A percentile compares a stretch with the other conserved stretches of the same genome.
Evolutionary conservation across 2,113 vertebrate genomes (phyloP).

Genomic region (Oncorhynchus mykiss): DNA sequence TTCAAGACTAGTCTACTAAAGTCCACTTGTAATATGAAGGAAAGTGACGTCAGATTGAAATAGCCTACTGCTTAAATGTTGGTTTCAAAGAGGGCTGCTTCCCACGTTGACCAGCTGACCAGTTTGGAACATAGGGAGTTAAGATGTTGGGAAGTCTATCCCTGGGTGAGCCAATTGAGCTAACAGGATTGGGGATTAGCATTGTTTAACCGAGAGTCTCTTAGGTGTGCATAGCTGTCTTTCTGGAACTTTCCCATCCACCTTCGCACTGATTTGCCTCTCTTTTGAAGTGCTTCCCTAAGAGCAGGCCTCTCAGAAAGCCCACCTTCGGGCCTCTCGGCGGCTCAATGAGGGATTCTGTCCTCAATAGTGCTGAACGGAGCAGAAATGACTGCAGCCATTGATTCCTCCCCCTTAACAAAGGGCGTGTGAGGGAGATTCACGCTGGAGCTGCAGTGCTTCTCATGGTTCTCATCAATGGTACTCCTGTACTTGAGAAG

Average conservation of each 20-base stretch:
- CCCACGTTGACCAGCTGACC: neutral
- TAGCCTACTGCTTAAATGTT: neutral
- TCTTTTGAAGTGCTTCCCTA: conserved; percentile 61
- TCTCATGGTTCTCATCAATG: conserved; percentile 57
- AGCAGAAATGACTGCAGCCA: conserved; percentile 50
- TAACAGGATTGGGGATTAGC: conserved; percentile 26
- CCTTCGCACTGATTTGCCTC: conserved; percentile 35
- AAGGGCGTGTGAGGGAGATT: conserved; percentile 33
- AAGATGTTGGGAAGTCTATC: conserved; percentile 22
- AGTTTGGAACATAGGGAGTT: conserved; percentile 14
- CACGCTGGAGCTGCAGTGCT: conserved; percentile 20
- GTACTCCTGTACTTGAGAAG: conserved; percentile 13
- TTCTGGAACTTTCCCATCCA: conserved; percentile 48
- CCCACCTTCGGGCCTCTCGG: conserved; percentile 5
- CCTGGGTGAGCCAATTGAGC: conserved; percentile 55
- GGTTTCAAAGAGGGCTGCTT: conserved; percentile 44
- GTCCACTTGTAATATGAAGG: neutral
- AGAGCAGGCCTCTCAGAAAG: conserved; percentile 16
- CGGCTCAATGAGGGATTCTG: conserved; percentile 33
- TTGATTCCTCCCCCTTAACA: conserved; percentile 58
- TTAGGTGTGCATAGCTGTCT: conserved; percentile 8
- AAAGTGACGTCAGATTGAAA: neutral
- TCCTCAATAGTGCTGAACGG: conserved; percentile 61
- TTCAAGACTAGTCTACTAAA: neutral
- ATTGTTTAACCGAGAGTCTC: neutral